Conservation (phyloP, 92 coral and sea anemone genomes). For the Epizoanthus stellaris region DNA sequence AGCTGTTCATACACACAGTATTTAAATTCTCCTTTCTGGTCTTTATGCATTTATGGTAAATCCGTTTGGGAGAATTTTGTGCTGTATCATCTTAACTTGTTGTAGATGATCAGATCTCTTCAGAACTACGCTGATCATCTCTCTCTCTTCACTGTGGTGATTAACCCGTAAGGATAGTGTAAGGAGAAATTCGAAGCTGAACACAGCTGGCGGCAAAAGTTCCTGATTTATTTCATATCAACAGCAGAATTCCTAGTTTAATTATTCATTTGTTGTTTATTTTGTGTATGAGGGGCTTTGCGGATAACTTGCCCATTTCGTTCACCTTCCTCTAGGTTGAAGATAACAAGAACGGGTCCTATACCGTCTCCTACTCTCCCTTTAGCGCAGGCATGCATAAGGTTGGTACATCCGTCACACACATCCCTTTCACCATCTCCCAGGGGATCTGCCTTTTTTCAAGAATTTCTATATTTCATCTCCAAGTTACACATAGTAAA, state of each 20-base stretch:
- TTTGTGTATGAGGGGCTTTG: conserved; percentile 29
- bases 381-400: conserved; percentile 90
- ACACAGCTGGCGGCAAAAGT: no score
- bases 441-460: neutral
- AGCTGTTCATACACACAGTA: no score
- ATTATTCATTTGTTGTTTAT: conserved; percentile 1
- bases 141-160: no score
- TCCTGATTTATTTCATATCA: no score
- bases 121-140: no score
- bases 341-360: conserved; percentile 92
- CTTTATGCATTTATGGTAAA: neutral
- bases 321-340: conserved; percentile 74
- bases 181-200: no score
- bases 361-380: conserved; percentile 93
- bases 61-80: no score
- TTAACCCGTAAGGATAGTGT: no score
- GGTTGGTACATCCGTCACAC: conserved; percentile 58
- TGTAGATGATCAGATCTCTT: no score
- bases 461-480: neutral
- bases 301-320: conserved; percentile 42
- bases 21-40: neutral
- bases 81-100: no score
- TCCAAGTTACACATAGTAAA: neutral
- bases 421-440: neutral
- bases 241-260: no score